phyloP scores from a whole-genome alignment of 2,888 invertebrate species.

The Biston stratarius region DNA sequence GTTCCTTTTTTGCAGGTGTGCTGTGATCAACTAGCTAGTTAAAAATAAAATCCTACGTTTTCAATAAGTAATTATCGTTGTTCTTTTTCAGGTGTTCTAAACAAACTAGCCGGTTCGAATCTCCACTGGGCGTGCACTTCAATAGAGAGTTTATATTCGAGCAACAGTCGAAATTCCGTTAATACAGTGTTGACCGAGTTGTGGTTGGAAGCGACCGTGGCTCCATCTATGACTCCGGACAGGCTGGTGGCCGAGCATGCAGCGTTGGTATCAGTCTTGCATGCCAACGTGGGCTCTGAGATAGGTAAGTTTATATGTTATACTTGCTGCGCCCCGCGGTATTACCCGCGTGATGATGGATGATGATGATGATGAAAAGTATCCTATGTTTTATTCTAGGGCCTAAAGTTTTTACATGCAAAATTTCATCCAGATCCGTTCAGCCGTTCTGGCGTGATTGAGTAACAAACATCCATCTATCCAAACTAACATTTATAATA shows the following conservation, averaged over 20 bases:
- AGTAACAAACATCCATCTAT: no score
- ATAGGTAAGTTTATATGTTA: conserved; percentile 87
- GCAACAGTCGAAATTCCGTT: conserved; percentile 93
- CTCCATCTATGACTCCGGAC: conserved; percentile 88
- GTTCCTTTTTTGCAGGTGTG: no score
- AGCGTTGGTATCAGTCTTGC: conserved; percentile 93
- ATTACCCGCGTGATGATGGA: no score
- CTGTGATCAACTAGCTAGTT: no score
- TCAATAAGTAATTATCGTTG: background rate
- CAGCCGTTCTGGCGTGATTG: no score
- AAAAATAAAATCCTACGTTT: no score
- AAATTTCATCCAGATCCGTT: no score
- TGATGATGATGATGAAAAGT: no score
- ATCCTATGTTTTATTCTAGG: no score
- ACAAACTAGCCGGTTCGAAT: conserved; percentile 95
- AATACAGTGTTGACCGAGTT: conserved; percentile 90
- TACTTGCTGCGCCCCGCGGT: no score
- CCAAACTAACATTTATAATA: no score
- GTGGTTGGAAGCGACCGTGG: conserved; percentile 90
- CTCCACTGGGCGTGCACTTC: conserved; percentile 93
- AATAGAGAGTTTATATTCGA: conserved; percentile 92
- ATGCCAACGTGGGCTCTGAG: conserved; percentile 96
- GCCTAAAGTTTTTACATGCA: no score
- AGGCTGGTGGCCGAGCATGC: conserved; percentile 94
- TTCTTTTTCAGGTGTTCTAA: conserved; percentile 87